These are phyloP conservation scores for Kradibia gibbosae DNA, from an alignment of 1,140 invertebrate species.

Conservation along the genomic window DNA sequence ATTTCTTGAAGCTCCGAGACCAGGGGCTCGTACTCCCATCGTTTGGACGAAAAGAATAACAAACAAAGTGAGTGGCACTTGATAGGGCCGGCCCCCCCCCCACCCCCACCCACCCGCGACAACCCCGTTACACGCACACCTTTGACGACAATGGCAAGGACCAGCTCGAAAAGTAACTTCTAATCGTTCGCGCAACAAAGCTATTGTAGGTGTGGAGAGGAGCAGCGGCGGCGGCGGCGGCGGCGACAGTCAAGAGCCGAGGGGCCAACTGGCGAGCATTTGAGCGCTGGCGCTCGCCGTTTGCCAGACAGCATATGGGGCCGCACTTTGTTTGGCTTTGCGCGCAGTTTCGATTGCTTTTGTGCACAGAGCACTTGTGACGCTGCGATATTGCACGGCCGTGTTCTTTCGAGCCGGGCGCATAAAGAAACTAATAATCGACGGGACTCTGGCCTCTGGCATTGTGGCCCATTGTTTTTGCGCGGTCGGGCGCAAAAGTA, in stretches of 20 bases:
- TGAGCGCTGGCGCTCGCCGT: slow-evolving; percentile 54
- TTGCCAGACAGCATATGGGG: slow-evolving; percentile 61
- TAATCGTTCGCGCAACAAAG: slow-evolving; percentile 56
- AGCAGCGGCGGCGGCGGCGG: neutral
- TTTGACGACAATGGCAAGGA: slow-evolving; percentile 16
- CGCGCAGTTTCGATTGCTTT: slow-evolving; percentile 52
- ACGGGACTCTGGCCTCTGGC: too few species aligned
- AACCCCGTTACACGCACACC: neutral
- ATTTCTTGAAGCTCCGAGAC: too few species aligned
- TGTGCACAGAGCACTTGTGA: slow-evolving; percentile 53
- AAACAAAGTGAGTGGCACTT: too few species aligned
- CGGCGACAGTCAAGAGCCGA: slow-evolving; percentile 47
- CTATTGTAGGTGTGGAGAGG: slow-evolving; percentile 44
- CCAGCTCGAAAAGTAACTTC: slow-evolving; percentile 52
- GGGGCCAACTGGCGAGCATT: slow-evolving; percentile 61
- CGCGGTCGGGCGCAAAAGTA: too few species aligned
- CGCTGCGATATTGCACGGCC: too few species aligned
- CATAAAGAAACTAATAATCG: too few species aligned
- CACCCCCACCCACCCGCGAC: too few species aligned
- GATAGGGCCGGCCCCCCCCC: too few species aligned
- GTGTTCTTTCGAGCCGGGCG: too few species aligned
- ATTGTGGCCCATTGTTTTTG: too few species aligned
- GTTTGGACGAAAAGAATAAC: too few species aligned
- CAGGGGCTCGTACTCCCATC: too few species aligned
- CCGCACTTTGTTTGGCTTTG: slow-evolving; percentile 52